Evolutionary conservation across 2,797 vertebrate species (phyloP).

Genomic region (Acipenser ruthenus): DNA sequence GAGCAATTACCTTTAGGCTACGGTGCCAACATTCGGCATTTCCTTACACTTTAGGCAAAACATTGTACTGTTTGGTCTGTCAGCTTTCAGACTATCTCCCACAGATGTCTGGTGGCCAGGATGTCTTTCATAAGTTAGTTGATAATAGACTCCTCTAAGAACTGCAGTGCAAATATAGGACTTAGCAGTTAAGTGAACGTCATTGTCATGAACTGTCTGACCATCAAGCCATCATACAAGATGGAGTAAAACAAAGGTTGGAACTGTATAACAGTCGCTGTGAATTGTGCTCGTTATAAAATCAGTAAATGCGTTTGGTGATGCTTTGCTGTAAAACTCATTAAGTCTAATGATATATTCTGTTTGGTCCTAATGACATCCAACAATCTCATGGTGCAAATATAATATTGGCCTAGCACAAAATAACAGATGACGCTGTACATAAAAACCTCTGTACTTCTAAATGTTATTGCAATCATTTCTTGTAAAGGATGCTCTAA

Average conservation of each 20-base stretch:
- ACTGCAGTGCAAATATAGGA: background rate
- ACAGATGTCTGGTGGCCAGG: background rate
- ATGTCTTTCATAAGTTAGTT: slow-evolving; percentile 1
- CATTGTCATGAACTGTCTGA: background rate
- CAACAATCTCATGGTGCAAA: too few species aligned
- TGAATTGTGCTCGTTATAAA: too few species aligned
- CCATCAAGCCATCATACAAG: background rate
- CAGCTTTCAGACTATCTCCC: background rate
- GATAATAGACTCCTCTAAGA: background rate
- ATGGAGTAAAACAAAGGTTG: background rate
- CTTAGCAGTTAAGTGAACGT: background rate
- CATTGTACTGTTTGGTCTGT: background rate
- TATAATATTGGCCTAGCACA: too few species aligned
- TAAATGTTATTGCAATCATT: too few species aligned
- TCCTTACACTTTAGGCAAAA: background rate
- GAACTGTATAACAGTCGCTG: too few species aligned
- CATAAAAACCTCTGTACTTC: too few species aligned
- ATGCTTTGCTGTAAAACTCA: too few species aligned
- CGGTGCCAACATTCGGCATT: slow-evolving; percentile 35
- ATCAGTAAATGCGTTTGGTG: too few species aligned
- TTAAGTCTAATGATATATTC: too few species aligned
- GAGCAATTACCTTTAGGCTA: slow-evolving; percentile 52
- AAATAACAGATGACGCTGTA: too few species aligned
- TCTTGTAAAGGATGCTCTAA: too few species aligned
- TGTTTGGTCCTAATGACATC: too few species aligned